Evolutionary conservation across 2,888 invertebrate genomes (phyloP), one percentile per base, ranked within the genome.

Genomic region (Drosophila conformis): DNA sequence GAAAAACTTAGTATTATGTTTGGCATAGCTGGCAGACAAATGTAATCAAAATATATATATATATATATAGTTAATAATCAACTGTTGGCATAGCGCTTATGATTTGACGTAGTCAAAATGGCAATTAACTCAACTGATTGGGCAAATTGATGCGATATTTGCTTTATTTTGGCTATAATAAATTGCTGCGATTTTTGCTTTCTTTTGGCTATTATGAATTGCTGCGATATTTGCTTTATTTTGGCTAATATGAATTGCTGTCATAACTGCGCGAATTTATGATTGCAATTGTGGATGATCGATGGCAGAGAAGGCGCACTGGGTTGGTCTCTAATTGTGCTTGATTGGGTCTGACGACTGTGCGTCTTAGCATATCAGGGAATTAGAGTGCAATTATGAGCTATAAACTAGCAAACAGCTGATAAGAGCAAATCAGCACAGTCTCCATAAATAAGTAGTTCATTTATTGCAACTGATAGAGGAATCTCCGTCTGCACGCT

Each of bases 221-320:
- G 25, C 18, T 18, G 21, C 8, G 0, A 31, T 31, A 8, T 33
- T 33, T 33, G 3, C 33, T 33, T 36, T 36, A 0, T 36, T 36
- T n/a, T 63, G n/a, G 29, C 49, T 7, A 13, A 21, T 15, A 69
- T 70, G 63, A 72, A 76, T 73, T 68, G 25, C 18, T 18, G 25
- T 7, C 1, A 18, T 62, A 53, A 52, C 46, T 73, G 21, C 57
- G 29, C n/a, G 63, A 57, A 48, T 73, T 57, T 61, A 54, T 69
- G 18, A 40, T 48, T 35, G 29, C 42, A 72, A 75, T 84, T 76
- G 60, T 62, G 54, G 29, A 58, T 76, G 88, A 89, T 89, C 86
- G 83, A 89, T 60, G 74, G 69, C 31, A 5, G 3, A 15, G 29
- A 52, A 15, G 31, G 35, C 2, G 25, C 21, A 25, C n/a, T 40